A percentile compares a stretch with the other conserved stretches of the same genome.
Evolutionary conservation across 2,113 vertebrate genomes (phyloP).

Genomic region (Erythrocercus mccallii): DNA sequence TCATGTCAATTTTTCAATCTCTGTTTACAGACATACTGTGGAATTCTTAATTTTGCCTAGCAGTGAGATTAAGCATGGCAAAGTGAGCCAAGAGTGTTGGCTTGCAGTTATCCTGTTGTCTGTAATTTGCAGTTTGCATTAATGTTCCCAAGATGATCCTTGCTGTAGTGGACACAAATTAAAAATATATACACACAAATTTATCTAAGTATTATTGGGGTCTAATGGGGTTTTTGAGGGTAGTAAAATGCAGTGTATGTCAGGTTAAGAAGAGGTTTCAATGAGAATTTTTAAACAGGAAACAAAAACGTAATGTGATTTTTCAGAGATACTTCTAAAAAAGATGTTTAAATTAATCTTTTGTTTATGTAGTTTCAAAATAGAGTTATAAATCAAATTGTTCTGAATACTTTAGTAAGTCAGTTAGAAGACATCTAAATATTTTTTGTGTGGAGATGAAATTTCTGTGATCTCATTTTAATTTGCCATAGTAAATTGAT

Average conservation of each 20-base stretch:
- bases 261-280: not conserved
- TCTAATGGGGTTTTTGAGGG: rapidly evolving
- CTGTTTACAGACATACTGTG: not conserved
- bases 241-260: not conserved
- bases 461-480: constrained; percentile 61
- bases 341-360: not conserved
- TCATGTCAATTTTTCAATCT: not conserved
- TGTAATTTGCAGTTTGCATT: not conserved
- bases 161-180: not conserved
- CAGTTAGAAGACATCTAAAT: constrained; percentile 42
- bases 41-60: not conserved
- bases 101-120: not conserved
- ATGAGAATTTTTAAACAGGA: not conserved
- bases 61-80: not conserved
- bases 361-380: not conserved
- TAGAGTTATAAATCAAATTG: not conserved
- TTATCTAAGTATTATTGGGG: not conserved
- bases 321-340: not conserved
- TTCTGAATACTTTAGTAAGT: constrained; percentile 10
- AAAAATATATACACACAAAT: not conserved
- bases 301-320: not conserved
- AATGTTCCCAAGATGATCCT: not conserved
- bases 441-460: constrained; percentile 51
- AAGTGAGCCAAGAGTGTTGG: not conserved
- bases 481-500: constrained; percentile 65